A percentile compares a stretch with the other conserved stretches of the same genome.
Conservation (phyloP, 2,113 vertebrate genomes). For the Ornithorhynchus anatinus region DNA sequence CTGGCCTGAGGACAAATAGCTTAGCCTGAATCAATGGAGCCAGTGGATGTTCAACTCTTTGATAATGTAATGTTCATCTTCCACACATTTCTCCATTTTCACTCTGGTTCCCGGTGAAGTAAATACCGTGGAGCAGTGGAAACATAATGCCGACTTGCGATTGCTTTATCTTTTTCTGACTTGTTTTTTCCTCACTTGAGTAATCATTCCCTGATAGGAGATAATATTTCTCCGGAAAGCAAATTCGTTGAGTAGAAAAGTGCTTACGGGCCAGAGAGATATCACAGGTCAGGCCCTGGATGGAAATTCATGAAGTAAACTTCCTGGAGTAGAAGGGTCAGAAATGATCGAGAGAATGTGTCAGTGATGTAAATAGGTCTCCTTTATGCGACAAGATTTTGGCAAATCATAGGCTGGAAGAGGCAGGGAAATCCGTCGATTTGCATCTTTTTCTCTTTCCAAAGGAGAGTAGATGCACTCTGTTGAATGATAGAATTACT, state of each 20-base stretch:
- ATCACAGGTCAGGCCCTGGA: constrained; percentile 44
- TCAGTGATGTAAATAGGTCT: not conserved
- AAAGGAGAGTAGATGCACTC: not conserved
- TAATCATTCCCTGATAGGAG: constrained; percentile 48
- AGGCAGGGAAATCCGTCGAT: constrained; percentile 38
- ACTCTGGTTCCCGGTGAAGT: constrained; percentile 2
- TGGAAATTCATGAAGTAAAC: constrained; percentile 54
- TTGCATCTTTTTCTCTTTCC: not conserved
- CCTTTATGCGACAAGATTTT: constrained; percentile 24
- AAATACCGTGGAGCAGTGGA: not conserved
- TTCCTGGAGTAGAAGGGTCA: not conserved
- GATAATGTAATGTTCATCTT: constrained; percentile 31
- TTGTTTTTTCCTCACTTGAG: constrained; percentile 18
- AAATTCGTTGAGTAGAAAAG: constrained; percentile 51
- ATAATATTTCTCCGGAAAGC: constrained; percentile 53
- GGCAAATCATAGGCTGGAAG: not conserved
- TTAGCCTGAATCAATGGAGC: constrained; percentile 8
- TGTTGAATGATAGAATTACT: too few relatives aligned
- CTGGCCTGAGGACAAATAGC: constrained; percentile 31
- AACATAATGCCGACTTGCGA: not conserved
- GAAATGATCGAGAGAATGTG: not conserved
- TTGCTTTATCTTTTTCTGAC: constrained; percentile 39
- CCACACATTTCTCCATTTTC: too few relatives aligned
- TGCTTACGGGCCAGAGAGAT: constrained; percentile 35
- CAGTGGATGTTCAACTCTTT: constrained; percentile 1